A percentile compares a stretch with the other conserved stretches of the same genome.
phyloP scores from a whole-genome alignment of 1,140 invertebrate genomes.

The Geopemphigus sp. region DNA sequence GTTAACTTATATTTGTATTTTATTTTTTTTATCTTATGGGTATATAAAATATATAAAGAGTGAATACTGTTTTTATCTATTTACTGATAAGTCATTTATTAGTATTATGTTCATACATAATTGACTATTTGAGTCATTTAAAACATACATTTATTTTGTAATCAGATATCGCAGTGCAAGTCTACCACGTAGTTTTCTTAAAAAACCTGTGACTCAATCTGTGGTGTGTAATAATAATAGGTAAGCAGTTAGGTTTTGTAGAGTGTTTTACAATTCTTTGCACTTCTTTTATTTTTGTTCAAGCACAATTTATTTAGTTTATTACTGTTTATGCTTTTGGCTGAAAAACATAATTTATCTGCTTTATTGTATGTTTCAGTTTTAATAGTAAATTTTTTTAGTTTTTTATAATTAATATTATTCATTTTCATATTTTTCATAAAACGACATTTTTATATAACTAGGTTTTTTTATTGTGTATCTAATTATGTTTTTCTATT shows the following conservation, averaged over 20 bases:
- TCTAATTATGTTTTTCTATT: not conserved
- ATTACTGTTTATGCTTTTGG: conserved; percentile 18
- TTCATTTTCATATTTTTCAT: not conserved
- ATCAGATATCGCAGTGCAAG: conserved; percentile 47
- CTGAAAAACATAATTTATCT: not conserved
- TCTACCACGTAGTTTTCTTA: conserved; percentile 48
- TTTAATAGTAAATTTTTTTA: not conserved
- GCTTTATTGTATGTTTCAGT: not conserved
- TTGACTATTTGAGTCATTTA: not conserved
- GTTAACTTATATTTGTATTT: not conserved
- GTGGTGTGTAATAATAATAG: conserved; percentile 44
- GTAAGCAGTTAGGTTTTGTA: conserved; percentile 20
- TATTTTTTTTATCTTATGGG: not conserved
- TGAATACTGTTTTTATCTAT: not conserved
- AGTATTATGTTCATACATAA: not conserved
- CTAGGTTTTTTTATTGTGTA: not conserved
- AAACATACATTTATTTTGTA: conserved; percentile 37
- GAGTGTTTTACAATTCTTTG: conserved; percentile 3
- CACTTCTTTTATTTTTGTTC: not conserved
- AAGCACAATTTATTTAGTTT: not conserved
- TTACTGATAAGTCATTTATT: not conserved
- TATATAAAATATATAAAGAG: not conserved
- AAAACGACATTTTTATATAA: not conserved
- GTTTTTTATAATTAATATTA: not conserved
- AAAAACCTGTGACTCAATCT: conserved; percentile 44